Base-by-base conservation (phyloP, 2,113 vertebrate genomes). In the Megaptera novaeangliae region DNA sequence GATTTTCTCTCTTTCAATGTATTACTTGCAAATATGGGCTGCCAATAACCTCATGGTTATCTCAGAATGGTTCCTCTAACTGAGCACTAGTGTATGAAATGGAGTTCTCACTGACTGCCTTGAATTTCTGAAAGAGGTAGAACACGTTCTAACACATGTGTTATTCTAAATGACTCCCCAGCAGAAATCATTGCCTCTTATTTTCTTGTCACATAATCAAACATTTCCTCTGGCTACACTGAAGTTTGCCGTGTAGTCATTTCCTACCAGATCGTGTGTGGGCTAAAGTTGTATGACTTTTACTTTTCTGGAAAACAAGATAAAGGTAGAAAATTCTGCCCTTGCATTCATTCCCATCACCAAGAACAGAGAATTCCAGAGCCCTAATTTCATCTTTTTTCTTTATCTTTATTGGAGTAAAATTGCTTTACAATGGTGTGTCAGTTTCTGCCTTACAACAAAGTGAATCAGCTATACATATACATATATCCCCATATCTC, bases 201-300 rank as follows among this genome's bases (percentile, higher is more conserved):
- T 82, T 84, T 85, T 86, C 82, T 88, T 96, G 61, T 77, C 78
- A 94, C 12, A 94, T 36, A 88, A 72, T 78, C 78, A 72, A 91
- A 77, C 25, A 52, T 88, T 91, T 82, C 31, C 36, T 86, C 29
- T 36, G 41, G 59, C 25, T 88, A 55, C 31, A n/a, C 0, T 61
- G 13, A 69, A 69, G 31, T 81, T 44, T 72, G 18, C 39, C 15
- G 29, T 57, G 27, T 27, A 93, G 69, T 87, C 25, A 81, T 87
- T 88, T 95, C 57, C 41, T 72, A 34, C n/a, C 29, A 10, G n/a
- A 69, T 61, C 64, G 36, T 36, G 8, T 18, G 3, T 61, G 74
- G 49, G 49, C 55, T 86, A 94, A 11, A 34, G 41, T 23, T 87
- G 34, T 29, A 72, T 68, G 82, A 80, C 64, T 83, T 57, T 41